A percentile compares a stretch with the other conserved stretches of the same genome.
Evolutionary conservation across 2,888 invertebrate genomes (phyloP).

Genomic region (Escarpia spicata): DNA sequence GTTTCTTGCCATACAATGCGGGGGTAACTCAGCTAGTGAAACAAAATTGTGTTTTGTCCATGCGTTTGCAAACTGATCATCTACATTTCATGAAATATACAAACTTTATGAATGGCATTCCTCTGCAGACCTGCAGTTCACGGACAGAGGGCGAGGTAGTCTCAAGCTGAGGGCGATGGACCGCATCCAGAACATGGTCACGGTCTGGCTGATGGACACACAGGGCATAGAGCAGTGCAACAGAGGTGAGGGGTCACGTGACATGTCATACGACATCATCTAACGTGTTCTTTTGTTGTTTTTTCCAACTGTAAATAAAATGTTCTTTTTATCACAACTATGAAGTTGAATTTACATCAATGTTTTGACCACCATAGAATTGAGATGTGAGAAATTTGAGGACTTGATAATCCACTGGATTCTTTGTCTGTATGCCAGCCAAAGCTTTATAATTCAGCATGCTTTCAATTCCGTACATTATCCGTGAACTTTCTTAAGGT

Average conservation of each 20-base stretch:
- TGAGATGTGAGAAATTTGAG: too few species aligned
- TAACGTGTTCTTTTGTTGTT: not conserved
- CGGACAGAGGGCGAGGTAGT: slow-evolving; percentile 29
- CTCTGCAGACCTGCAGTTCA: not conserved
- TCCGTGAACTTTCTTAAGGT: too few species aligned
- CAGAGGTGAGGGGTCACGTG: slow-evolving; percentile 54
- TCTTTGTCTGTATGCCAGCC: too few species aligned
- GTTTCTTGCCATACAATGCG: too few species aligned
- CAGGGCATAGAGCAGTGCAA: slow-evolving; percentile 75
- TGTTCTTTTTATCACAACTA: not conserved
- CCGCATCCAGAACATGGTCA: slow-evolving; percentile 62
- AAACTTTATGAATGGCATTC: not conserved
- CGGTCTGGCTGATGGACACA: slow-evolving; percentile 78
- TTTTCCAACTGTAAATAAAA: not conserved
- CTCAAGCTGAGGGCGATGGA: slow-evolving; percentile 37
- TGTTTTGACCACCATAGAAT: too few species aligned
- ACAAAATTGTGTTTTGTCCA: too few species aligned
- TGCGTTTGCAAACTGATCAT: too few species aligned
- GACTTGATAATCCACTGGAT: too few species aligned
- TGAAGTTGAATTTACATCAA: too few species aligned
- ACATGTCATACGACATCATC: not conserved
- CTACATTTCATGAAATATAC: not conserved
- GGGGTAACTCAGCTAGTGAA: too few species aligned
- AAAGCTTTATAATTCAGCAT: too few species aligned
- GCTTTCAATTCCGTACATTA: too few species aligned